Conservation (phyloP, 2,113 vertebrate genomes). For the Cacatua alba region DNA sequence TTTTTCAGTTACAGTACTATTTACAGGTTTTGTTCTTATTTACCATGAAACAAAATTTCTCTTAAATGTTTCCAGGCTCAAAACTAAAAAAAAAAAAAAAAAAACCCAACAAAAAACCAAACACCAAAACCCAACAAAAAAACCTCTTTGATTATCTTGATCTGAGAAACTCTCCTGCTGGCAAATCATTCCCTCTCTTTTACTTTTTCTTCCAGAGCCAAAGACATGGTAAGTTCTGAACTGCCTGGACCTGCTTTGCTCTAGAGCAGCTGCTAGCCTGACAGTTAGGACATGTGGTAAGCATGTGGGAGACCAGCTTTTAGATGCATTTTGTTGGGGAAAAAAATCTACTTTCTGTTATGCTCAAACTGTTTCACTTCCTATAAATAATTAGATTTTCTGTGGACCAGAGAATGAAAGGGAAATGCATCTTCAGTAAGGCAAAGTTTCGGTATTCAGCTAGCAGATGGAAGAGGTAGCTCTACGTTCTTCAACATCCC, state of each 20-base stretch:
- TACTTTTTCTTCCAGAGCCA: constrained; percentile 49
- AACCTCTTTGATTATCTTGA: constrained; percentile 44
- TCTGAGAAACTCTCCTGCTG: constrained; percentile 58
- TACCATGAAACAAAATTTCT: constrained; percentile 15
- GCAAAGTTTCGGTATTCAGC: not conserved
- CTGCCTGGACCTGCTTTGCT: constrained; percentile 2
- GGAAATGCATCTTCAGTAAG: not conserved
- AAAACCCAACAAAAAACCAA: not conserved
- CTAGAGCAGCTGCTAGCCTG: not conserved
- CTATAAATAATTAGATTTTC: constrained; percentile 32
- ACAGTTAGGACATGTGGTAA: constrained; percentile 25
- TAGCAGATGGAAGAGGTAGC: not conserved
- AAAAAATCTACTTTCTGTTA: not conserved
- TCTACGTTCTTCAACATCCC: rapidly evolving
- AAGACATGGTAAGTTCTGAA: constrained; percentile 46
- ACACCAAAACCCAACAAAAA: not conserved
- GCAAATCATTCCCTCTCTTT: constrained; percentile 34
- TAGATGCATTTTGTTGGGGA: not conserved
- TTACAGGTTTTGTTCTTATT: constrained; percentile 29
- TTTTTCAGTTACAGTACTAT: not conserved
- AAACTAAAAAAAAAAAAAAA: not conserved
- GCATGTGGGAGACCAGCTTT: constrained; percentile 30
- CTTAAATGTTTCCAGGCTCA: constrained; percentile 53
- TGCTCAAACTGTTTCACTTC: not conserved
- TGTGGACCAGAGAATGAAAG: constrained; percentile 12